Evolutionary conservation across 1,140 invertebrate genomes (phyloP).

Genomic region (Scaptomyza hsui): DNA sequence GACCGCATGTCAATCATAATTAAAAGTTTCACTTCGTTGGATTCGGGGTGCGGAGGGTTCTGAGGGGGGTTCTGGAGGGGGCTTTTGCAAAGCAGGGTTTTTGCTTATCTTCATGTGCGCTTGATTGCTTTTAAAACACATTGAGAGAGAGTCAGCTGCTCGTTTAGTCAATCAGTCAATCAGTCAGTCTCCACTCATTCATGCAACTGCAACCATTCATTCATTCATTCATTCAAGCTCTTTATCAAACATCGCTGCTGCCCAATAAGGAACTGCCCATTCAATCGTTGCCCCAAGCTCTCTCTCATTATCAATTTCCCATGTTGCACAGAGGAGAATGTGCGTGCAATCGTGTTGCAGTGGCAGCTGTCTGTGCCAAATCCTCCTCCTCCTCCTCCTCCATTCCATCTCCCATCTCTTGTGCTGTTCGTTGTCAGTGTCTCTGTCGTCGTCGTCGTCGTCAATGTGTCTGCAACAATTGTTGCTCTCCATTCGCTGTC

Average conservation of each 20-base stretch:
- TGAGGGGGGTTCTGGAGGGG: conserved; percentile 1
- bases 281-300: not conserved
- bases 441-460: conserved; percentile 48
- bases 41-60: conserved; percentile 4
- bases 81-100: conserved; percentile 33
- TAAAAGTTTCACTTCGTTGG: conserved; percentile 59
- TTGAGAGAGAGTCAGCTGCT: conserved; percentile 10
- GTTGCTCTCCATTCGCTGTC: conserved; percentile 73
- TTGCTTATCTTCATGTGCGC: conserved; percentile 72
- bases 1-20: conserved; percentile 81
- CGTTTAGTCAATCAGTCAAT: conserved; percentile 33
- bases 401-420: conserved; percentile 20
- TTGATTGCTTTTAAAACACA: conserved; percentile 65
- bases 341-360: conserved; percentile 56
- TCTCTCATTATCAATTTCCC: conserved; percentile 73
- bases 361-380: conserved; percentile 45
- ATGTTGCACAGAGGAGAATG: conserved; percentile 57
- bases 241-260: conserved; percentile 54
- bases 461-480: conserved; percentile 81
- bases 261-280: conserved; percentile 59
- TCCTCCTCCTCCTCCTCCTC: not conserved
- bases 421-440: conserved; percentile 17
- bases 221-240: conserved; percentile 46
- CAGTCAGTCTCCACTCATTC: conserved; percentile 42
- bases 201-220: conserved; percentile 41